A percentile compares a stretch with the other conserved stretches of the same genome.
Evolutionary conservation across 2,113 vertebrate genomes (phyloP).

Genomic region (Pollimyrus isidori): DNA sequence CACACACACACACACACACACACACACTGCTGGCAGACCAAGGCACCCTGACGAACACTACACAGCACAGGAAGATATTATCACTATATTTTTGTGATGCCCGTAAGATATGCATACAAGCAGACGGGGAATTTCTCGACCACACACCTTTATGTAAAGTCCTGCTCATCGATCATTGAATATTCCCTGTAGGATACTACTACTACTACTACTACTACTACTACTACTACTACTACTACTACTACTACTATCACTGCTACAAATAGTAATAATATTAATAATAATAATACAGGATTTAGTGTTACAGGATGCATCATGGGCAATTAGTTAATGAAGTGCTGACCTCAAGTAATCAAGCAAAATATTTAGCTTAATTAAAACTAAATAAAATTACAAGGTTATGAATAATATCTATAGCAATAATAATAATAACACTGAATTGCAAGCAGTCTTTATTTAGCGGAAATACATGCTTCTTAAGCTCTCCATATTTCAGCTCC

Average conservation of each 20-base stretch:
- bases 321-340: background rate
- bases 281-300: background rate
- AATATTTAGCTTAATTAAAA: background rate
- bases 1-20: background rate
- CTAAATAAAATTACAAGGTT: background rate
- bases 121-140: background rate
- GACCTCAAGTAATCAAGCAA: background rate
- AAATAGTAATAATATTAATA: too few species aligned
- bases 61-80: background rate
- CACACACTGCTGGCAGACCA: background rate
- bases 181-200: background rate
- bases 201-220: too few species aligned
- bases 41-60: background rate
- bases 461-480: background rate
- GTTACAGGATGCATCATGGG: background rate
- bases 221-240: too few species aligned
- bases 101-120: background rate
- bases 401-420: background rate
- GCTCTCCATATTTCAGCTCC: background rate
- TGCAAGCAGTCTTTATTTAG: background rate
- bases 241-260: too few species aligned
- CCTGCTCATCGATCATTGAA: background rate
- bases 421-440: background rate
- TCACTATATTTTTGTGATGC: background rate
- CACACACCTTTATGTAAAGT: background rate